Base-by-base conservation (phyloP, 2,888 invertebrate species). In the Tetrapedia diversipes region DNA sequence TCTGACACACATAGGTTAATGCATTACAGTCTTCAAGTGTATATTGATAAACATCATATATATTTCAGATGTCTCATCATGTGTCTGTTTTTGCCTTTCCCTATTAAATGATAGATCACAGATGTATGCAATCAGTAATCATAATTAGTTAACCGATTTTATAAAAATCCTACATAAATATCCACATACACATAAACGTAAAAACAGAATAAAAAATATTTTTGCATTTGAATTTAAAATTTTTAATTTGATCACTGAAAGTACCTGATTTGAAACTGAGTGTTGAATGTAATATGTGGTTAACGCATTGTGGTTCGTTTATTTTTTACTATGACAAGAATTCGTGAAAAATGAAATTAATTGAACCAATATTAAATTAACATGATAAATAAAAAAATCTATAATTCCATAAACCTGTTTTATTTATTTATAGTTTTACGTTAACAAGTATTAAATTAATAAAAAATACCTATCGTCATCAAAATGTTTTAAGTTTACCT, bases 21-120 rank as follows among this genome's bases (percentile, higher is more conserved):
- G 59, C 57, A 65, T 66, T 68, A 66, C 69, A 71, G 29, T 73
- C 70, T 80, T 54, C 68, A 51, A 73, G 27, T 76, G 79, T 83
- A 83, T 70, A 79, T 43, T 47, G 65, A 83, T 83, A 75, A 80
- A 82, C 67, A 59, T 68, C 54, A 68, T 73, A 57, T 72, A 71
- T 78, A 83, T 68, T 81, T 79, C 77, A 82, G 64, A 83, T 81
- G 81, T 83, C 69, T 79, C 75, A 72, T 69, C 7, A 56, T 39
- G 54, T 67, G 59, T 73, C 57, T 83, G n/a, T 77, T 72, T 77
- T 54, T 72, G 41, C 57, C 67, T 75, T 37, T 71, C 79, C 79
- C 80, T 65, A 34, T 64, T 47, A 63, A 68, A 69, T 11, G 6
- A 57, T 47, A 69, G 6, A 45, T 56, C 1, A n/a, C n/a, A 10